A percentile compares a stretch with the other conserved stretches of the same genome.
These are phyloP conservation scores for Drosophila stalkeri DNA, from an alignment of 2,888 invertebrate genomes.

Conservation along the genomic window DNA sequence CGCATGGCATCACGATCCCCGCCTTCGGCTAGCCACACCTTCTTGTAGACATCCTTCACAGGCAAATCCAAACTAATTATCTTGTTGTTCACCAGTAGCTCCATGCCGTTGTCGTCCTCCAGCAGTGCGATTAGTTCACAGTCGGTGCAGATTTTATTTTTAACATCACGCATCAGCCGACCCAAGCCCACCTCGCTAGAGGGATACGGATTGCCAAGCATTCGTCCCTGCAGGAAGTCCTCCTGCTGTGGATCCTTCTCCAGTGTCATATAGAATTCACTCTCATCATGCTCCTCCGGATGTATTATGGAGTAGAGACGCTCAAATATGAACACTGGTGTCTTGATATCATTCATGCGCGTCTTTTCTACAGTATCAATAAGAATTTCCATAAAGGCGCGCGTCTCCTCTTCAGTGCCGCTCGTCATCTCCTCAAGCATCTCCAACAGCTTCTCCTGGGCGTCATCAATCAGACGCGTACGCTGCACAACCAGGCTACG, in stretches of 20 bases:
- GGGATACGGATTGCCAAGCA: slow-evolving; percentile 99
- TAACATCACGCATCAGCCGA: slow-evolving; percentile 98
- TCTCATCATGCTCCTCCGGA: slow-evolving; percentile 98
- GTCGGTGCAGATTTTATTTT: slow-evolving; percentile 99
- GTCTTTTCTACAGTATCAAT: slow-evolving; percentile 97
- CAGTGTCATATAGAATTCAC: slow-evolving; percentile 97
- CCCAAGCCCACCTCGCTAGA: slow-evolving; percentile 97
- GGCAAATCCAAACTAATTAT: slow-evolving; percentile 98
- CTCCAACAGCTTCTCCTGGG: slow-evolving; percentile 96
- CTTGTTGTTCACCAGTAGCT: slow-evolving; percentile 98
- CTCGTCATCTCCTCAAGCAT: slow-evolving; percentile 97
- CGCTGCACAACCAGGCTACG: slow-evolving; percentile 96
- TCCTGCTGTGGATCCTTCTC: slow-evolving; percentile 99
- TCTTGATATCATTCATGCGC: slow-evolving; percentile 95
- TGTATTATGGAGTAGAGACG: slow-evolving; percentile 98
- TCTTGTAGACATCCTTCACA: slow-evolving; percentile 95
- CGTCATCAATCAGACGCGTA: slow-evolving; percentile 97
- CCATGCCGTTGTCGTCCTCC: slow-evolving; percentile 99
- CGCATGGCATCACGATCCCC: slow-evolving; percentile 98
- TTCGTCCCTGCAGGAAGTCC: slow-evolving; percentile 97
- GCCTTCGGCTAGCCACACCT: slow-evolving; percentile 94
- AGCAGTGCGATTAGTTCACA: slow-evolving; percentile 98
- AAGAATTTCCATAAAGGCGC: slow-evolving; percentile 98
- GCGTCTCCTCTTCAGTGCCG: slow-evolving; percentile 97
- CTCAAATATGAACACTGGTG: slow-evolving; percentile 99